A percentile compares a stretch with the other conserved stretches of the same genome.
Conservation (phyloP, 2,888 invertebrate species). For the Blera fallax region DNA sequence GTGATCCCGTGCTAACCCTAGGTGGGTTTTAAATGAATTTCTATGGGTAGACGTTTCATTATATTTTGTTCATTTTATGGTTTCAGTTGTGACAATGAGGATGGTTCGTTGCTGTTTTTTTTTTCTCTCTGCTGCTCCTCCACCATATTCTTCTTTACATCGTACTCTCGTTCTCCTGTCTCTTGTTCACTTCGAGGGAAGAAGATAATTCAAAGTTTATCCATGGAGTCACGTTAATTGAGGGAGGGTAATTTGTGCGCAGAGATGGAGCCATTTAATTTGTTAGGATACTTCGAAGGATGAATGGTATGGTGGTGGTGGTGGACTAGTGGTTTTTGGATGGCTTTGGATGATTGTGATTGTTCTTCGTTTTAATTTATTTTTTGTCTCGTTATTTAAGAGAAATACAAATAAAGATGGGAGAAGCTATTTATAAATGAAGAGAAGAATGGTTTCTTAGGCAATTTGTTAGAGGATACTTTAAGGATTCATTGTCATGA, state of each 20-base stretch:
- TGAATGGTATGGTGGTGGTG: neutral
- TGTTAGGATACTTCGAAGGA: constrained; percentile 54
- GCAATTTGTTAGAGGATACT: neutral
- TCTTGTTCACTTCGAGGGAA: neutral
- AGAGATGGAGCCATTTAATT: constrained; percentile 72
- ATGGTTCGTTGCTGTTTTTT: constrained; percentile 20
- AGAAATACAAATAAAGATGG: neutral
- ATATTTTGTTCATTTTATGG: constrained; percentile 72
- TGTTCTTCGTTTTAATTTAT: neutral
- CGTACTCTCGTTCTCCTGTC: neutral
- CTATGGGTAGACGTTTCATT: constrained; percentile 71
- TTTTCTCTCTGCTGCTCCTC: neutral
- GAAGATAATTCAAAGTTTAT: constrained; percentile 70
- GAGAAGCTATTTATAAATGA: neutral
- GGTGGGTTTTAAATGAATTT: constrained; percentile 70
- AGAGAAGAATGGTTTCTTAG: neutral
- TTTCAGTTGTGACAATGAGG: constrained; percentile 63
- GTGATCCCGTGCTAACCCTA: constrained; percentile 63
- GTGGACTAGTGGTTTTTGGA: constrained; percentile 13
- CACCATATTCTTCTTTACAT: constrained; percentile 5
- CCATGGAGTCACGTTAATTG: constrained; percentile 71
- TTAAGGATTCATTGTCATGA: neutral
- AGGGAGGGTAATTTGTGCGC: constrained; percentile 66
- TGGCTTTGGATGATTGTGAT: constrained; percentile 4
- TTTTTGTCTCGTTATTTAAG: neutral